Conservation (phyloP, 2,888 invertebrate genomes). For the Chironomus tentans region DNA sequence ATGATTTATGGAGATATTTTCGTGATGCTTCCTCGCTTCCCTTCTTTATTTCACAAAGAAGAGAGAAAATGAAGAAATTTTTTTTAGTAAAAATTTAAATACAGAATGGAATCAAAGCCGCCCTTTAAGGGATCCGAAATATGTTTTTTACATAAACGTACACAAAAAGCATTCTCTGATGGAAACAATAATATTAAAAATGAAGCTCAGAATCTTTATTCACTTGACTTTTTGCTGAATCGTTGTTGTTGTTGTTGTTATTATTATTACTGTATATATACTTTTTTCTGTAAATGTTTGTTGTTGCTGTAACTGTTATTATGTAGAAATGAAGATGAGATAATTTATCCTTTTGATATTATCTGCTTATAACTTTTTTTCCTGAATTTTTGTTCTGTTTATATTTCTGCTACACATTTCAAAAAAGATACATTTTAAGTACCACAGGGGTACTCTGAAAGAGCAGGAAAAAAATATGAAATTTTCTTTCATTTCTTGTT, state of each 20-base stretch:
- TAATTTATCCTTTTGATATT: constrained; percentile 22
- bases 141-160: not conserved
- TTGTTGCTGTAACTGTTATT: not conserved
- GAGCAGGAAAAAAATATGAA: not conserved
- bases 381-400: not conserved
- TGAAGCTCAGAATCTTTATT: not conserved
- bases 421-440: not conserved
- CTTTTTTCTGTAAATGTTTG: not conserved
- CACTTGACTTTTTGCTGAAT: not conserved
- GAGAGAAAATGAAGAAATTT: not conserved
- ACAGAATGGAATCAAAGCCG: not conserved
- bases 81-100: too few species aligned
- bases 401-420: too few species aligned
- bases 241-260: too few species aligned
- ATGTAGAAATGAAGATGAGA: constrained; percentile 3
- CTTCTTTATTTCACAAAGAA: not conserved
- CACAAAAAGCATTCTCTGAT: not conserved
- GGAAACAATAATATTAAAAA: too few species aligned
- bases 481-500: not conserved
- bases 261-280: too few species aligned
- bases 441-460: not conserved
- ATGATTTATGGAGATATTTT: constrained; percentile 8
- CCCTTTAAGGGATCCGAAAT: not conserved
- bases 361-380: not conserved
- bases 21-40: not conserved